Conservation (phyloP, 2,888 invertebrate genomes). For the Pammene fasciana region DNA sequence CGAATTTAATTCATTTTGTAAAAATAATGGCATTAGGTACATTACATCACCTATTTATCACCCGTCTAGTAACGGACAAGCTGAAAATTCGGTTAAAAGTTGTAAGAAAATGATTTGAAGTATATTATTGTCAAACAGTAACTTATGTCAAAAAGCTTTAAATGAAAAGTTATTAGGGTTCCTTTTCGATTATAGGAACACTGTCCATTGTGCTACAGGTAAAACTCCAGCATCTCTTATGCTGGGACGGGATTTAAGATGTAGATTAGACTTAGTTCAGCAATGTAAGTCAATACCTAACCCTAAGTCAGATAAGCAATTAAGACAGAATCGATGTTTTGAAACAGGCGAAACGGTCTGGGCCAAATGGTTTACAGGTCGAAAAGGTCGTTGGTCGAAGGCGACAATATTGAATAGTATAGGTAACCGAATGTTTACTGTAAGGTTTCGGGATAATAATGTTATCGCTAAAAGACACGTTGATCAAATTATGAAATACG, state of each 20-base stretch:
- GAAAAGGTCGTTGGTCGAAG: background rate
- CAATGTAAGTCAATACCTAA: background rate
- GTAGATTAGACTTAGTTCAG: constrained; percentile 6
- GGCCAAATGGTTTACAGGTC: background rate
- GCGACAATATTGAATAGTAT: background rate
- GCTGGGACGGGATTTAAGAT: constrained; percentile 1
- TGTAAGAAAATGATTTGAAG: constrained; percentile 31
- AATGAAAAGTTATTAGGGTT: constrained; percentile 20
- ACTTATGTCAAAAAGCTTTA: background rate
- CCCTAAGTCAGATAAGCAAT: background rate
- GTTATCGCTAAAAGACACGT: no score
- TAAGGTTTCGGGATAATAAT: background rate
- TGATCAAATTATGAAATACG: no score
- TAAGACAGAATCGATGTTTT: background rate
- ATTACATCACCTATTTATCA: no score
- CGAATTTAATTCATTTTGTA: no score
- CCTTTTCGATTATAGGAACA: constrained; percentile 21
- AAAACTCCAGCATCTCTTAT: constrained; percentile 7
- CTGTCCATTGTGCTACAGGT: constrained; percentile 13
- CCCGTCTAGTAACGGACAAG: no score
- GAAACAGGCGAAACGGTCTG: background rate
- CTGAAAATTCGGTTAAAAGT: no score
- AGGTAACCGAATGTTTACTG: constrained; percentile 1
- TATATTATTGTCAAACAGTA: constrained; percentile 4
- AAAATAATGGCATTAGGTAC: no score